Conservation (phyloP, 2,113 vertebrate genomes). For the Aviceda subcristata region DNA sequence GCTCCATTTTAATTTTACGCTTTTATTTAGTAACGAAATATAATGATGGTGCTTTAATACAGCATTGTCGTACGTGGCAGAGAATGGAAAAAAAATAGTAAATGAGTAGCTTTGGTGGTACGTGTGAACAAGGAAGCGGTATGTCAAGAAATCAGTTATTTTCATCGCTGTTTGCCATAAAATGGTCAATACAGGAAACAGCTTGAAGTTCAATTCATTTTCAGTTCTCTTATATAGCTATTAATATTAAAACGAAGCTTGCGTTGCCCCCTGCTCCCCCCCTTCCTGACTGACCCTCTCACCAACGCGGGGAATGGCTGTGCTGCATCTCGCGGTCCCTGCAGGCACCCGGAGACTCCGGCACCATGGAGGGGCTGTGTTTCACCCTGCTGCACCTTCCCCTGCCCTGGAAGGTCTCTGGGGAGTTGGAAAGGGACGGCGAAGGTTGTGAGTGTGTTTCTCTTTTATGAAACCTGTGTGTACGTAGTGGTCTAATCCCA, state of each 20-base stretch:
- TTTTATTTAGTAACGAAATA: not conserved
- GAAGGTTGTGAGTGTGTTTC: not conserved
- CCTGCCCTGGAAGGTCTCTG: not conserved
- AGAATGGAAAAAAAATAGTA: not conserved
- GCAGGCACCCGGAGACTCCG: fast-evolving
- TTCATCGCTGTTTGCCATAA: not conserved
- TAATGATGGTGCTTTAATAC: not conserved
- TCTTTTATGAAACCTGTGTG: not conserved
- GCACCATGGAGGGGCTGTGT: too few species aligned
- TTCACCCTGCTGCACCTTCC: not conserved
- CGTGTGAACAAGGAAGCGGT: not conserved
- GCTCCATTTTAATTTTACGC: not conserved
- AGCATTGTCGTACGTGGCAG: not conserved
- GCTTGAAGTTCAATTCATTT: not conserved
- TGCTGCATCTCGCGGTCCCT: fast-evolving
- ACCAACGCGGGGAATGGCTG: fast-evolving
- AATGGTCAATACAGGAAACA: not conserved
- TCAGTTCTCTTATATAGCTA: not conserved
- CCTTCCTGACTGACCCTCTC: not conserved
- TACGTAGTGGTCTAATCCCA: not conserved
- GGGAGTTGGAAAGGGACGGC: not conserved
- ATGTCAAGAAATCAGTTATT: not conserved
- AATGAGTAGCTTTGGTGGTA: not conserved
- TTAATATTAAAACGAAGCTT: not conserved
- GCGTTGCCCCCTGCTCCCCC: not conserved